These are phyloP conservation scores for Pammene aurita DNA, from an alignment of 2,888 invertebrate species.

Conservation along the genomic window DNA sequence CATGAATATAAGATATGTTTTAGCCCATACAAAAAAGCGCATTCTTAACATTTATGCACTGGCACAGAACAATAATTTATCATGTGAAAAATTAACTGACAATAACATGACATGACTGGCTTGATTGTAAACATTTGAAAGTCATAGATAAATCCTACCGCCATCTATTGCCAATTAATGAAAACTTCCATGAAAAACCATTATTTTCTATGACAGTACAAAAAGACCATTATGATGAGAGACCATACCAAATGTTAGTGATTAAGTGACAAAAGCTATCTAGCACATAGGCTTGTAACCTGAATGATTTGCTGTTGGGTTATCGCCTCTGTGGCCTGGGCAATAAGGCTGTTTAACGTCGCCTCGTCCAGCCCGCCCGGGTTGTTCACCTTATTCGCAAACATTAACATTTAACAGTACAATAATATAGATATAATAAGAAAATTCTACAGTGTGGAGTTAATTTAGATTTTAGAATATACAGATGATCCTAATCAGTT, in stretches of 20 bases:
- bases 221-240: background rate
- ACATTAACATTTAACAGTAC: conserved; percentile 30
- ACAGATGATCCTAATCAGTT: background rate
- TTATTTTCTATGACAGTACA: background rate
- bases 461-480: background rate
- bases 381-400: conserved; percentile 77
- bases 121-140: background rate
- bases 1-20: background rate
- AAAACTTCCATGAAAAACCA: background rate
- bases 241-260: conserved; percentile 32
- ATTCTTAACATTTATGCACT: background rate
- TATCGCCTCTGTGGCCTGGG: conserved; percentile 82
- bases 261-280: conserved; percentile 44
- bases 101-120: background rate
- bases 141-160: background rate
- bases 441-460: background rate
- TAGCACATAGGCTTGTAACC: conserved; percentile 59
- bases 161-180: background rate
- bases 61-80: background rate
- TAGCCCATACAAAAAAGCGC: conserved; percentile 16
- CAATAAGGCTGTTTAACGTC: conserved; percentile 79
- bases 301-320: conserved; percentile 82
- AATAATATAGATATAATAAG: background rate
- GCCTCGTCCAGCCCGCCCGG: conserved; percentile 79
- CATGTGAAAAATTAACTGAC: background rate